Conservation (phyloP, 2,113 vertebrate genomes). For the Melanocharis versteri region DNA sequence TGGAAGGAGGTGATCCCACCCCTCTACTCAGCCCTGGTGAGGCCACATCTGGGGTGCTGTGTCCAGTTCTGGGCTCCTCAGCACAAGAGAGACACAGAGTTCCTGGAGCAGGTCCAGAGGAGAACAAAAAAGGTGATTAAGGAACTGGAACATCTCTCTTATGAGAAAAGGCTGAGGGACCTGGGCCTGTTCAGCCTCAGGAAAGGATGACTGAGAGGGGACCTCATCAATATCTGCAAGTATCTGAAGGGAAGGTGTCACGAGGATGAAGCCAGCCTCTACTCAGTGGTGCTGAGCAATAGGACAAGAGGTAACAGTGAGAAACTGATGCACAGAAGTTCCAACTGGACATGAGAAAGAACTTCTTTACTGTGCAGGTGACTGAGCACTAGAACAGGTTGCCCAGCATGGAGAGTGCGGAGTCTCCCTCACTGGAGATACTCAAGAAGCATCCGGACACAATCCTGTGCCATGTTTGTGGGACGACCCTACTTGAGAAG, state of each 20-base stretch:
- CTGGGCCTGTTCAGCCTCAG: neutral
- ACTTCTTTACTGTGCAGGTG: neutral
- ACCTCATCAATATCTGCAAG: neutral
- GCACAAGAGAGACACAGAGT: fast-evolving
- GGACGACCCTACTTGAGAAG: neutral
- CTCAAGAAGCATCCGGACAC: fast-evolving
- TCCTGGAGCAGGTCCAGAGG: neutral
- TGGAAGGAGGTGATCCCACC: fast-evolving
- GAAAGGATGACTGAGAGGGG: neutral
- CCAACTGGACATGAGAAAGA: neutral
- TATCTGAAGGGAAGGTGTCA: neutral
- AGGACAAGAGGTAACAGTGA: neutral
- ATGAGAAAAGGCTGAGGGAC: neutral
- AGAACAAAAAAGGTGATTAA: neutral
- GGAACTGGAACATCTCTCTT: neutral
- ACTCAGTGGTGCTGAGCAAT: neutral
- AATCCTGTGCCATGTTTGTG: neutral
- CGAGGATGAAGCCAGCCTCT: neutral
- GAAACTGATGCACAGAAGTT: neutral
- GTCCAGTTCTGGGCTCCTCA: neutral
- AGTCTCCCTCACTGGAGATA: too few species aligned
- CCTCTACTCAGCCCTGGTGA: neutral
- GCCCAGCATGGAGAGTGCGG: too few species aligned
- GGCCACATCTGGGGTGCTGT: neutral
- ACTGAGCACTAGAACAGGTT: fast-evolving